Percentiles rank a stretch among this genome's conserved stretches.
These are phyloP conservation scores for Lycodopsis pacificus DNA, from an alignment of 2,797 vertebrate species.

Conservation along the genomic window DNA sequence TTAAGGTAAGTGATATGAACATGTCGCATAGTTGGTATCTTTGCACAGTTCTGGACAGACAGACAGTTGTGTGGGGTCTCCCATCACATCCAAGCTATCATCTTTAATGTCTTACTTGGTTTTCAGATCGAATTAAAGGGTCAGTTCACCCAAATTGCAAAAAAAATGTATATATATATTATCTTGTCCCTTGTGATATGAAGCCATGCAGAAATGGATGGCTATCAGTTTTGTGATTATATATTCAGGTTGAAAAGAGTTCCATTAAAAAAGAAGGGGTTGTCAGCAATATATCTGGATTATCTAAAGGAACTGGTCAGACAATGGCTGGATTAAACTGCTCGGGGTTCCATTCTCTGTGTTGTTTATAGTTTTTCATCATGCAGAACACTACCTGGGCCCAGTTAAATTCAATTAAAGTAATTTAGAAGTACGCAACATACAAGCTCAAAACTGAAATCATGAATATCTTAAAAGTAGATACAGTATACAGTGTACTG, in stretches of 20 bases:
- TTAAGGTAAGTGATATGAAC: slow-evolving; percentile 54
- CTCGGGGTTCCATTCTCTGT: neutral
- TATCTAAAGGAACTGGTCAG: neutral
- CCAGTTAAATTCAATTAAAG: neutral
- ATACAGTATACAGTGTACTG: too few species aligned
- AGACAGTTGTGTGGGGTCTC: neutral
- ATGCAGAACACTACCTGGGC: neutral
- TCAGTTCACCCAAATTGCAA: neutral
- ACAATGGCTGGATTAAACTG: neutral
- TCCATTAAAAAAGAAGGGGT: neutral
- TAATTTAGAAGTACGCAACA: neutral
- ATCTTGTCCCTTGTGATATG: neutral
- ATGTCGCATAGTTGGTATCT: neutral
- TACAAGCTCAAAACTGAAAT: neutral
- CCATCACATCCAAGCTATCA: neutral
- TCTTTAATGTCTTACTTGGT: neutral
- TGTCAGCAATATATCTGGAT: neutral
- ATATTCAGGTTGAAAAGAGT: neutral
- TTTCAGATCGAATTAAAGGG: neutral
- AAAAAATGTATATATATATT: neutral
- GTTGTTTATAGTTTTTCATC: neutral
- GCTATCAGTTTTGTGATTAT: neutral
- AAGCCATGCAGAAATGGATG: neutral
- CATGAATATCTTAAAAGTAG: neutral
- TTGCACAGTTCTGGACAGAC: neutral